Conservation (phyloP, 2,888 invertebrate genomes). For the Dicyrtomina minuta region DNA sequence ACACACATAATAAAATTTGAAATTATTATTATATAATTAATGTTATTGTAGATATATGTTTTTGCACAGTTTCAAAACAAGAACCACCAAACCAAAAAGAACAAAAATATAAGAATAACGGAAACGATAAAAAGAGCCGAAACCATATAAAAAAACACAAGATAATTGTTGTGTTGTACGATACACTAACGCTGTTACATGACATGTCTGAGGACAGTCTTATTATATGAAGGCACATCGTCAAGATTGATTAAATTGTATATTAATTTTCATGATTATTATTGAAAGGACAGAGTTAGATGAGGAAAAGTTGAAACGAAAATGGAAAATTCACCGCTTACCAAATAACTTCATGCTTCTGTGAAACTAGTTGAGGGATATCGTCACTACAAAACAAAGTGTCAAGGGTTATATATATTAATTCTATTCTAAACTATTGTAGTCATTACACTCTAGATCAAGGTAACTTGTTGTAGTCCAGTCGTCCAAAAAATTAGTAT, state of each 20-base stretch:
- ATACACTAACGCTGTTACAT: no score
- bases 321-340: constrained; percentile 55
- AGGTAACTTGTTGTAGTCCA: background rate
- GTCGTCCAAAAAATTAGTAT: no score
- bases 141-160: no score
- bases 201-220: background rate
- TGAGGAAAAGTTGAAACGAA: background rate
- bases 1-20: no score
- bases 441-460: no score
- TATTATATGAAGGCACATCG: no score
- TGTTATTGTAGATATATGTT: no score
- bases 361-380: constrained; percentile 61
- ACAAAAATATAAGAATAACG: no score
- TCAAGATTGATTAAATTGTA: no score
- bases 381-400: constrained; percentile 54
- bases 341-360: constrained; percentile 60
- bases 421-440: background rate
- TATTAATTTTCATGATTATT: background rate
- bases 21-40: no score
- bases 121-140: background rate
- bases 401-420: constrained; percentile 8
- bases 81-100: no score
- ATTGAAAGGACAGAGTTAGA: constrained; percentile 7
- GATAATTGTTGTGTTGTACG: no score
- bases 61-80: background rate